These are phyloP conservation scores for Drosophila emarginata DNA, from an alignment of 2,888 invertebrate genomes.

Conservation along the genomic window DNA sequence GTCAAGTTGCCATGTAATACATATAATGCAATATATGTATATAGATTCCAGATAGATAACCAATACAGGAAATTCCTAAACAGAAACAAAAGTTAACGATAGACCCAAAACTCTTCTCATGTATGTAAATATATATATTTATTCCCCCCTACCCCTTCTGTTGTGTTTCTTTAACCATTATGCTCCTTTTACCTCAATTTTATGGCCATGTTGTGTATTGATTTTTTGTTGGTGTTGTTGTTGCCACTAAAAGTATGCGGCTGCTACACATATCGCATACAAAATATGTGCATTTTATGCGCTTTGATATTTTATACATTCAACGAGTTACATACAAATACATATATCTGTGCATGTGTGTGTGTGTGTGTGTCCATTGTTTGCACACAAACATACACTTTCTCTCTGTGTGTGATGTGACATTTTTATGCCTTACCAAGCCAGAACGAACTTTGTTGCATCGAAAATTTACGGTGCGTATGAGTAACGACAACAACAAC, in stretches of 20 bases:
- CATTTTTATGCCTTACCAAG: conserved; percentile 66
- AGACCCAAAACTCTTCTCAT: background rate
- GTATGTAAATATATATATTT: background rate
- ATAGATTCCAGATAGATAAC: background rate
- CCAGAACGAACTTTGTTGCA: conserved; percentile 66
- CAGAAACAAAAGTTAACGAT: background rate
- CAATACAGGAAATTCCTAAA: background rate
- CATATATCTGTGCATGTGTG: conserved; percentile 25
- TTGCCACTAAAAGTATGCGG: conserved; percentile 40
- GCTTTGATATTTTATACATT: conserved; percentile 70
- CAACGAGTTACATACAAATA: conserved; percentile 52
- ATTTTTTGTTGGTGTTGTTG: conserved; percentile 36
- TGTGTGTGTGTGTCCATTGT: conserved; percentile 61
- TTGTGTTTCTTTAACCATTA: background rate
- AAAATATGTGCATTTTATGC: conserved; percentile 70
- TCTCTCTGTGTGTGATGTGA: conserved; percentile 49
- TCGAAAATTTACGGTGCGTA: conserved; percentile 76
- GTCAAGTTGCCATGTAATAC: background rate
- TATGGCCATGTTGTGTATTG: conserved; percentile 44
- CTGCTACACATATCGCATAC: conserved; percentile 46
- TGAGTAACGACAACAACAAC: conserved; percentile 66
- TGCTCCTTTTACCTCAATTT: background rate
- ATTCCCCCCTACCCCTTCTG: background rate
- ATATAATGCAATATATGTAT: background rate
- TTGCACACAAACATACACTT: conserved; percentile 53